Percentiles rank a stretch among this genome's conserved stretches.
Evolutionary conservation across 1,140 invertebrate genomes (phyloP).

Genomic region (Drosophila kanapiae): DNA sequence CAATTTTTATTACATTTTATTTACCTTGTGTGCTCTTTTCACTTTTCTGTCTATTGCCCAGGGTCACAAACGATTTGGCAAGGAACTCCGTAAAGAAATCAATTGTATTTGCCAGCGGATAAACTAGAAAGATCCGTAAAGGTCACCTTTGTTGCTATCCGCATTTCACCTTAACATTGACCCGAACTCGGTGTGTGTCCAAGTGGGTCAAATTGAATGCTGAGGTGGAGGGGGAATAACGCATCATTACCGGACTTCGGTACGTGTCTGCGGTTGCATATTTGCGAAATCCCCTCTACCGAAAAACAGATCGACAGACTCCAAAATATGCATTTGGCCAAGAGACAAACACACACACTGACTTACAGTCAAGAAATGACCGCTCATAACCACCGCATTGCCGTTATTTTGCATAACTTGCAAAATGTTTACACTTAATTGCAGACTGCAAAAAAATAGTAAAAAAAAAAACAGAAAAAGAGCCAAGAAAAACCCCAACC

Average conservation of each 20-base stretch:
- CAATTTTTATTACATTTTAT: conserved; percentile 15
- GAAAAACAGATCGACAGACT: conserved; percentile 49
- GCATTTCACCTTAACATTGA: conserved; percentile 76
- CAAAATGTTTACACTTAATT: conserved; percentile 58
- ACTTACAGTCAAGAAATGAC: conserved; percentile 38
- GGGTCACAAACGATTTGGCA: conserved; percentile 27
- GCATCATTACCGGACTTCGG: conserved; percentile 29
- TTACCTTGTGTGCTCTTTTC: conserved; percentile 5
- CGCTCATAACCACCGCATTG: conserved; percentile 51
- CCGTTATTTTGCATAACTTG: conserved; percentile 64
- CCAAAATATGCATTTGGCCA: conserved; percentile 58
- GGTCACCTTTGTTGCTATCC: conserved; percentile 5
- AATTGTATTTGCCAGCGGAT: conserved; percentile 20
- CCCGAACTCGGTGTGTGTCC: conserved; percentile 43
- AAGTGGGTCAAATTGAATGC: conserved; percentile 55
- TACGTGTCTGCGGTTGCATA: conserved; percentile 70
- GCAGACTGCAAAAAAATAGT: conserved; percentile 39
- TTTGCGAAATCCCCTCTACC: conserved; percentile 44
- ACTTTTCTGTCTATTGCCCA: background rate
- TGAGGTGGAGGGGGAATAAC: conserved; percentile 40
- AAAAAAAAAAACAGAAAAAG: conserved; percentile 10
- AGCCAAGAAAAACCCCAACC: conserved; percentile 26
- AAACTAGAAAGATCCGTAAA: conserved; percentile 22
- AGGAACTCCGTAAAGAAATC: conserved; percentile 11
- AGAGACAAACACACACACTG: conserved; percentile 39